These are phyloP conservation scores for Aricia agestis DNA, from an alignment of 1,140 invertebrate genomes.

Conservation along the genomic window DNA sequence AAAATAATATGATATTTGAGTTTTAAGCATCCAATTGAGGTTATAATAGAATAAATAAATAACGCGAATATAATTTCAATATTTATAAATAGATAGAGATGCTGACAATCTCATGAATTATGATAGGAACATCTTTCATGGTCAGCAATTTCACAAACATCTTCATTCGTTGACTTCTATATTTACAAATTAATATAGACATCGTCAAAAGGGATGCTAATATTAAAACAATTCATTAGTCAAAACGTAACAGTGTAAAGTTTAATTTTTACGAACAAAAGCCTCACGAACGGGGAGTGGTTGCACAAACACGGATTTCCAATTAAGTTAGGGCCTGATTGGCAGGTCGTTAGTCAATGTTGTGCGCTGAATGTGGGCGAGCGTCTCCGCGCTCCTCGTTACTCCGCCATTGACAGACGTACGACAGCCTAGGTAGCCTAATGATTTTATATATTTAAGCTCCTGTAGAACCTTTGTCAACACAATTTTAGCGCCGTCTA, in stretches of 20 bases:
- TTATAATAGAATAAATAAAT: no score
- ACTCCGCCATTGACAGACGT: slow-evolving; percentile 45
- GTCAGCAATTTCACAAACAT: not conserved
- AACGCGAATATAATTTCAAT: no score
- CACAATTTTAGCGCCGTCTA: no score
- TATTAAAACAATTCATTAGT: slow-evolving; percentile 26
- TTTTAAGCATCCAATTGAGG: no score
- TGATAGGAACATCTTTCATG: no score
- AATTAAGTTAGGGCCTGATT: slow-evolving; percentile 71
- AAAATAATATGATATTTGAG: no score
- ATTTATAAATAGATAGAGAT: no score
- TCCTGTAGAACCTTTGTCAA: no score
- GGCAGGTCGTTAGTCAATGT: slow-evolving; percentile 70
- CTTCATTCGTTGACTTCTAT: not conserved
- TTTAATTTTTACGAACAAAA: slow-evolving; percentile 72
- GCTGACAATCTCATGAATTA: no score
- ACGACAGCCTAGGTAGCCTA: slow-evolving; percentile 35
- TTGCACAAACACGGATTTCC: slow-evolving; percentile 71
- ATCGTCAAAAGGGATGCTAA: not conserved
- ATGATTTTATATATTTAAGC: not conserved
- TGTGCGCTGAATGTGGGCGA: slow-evolving; percentile 49
- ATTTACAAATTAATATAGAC: not conserved
- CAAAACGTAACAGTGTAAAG: slow-evolving; percentile 38
- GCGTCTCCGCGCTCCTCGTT: slow-evolving; percentile 28
- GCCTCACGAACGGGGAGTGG: slow-evolving; percentile 54